Evolutionary conservation across 2,113 vertebrate genomes (phyloP).

Genomic region (Limnothrissa miodon): DNA sequence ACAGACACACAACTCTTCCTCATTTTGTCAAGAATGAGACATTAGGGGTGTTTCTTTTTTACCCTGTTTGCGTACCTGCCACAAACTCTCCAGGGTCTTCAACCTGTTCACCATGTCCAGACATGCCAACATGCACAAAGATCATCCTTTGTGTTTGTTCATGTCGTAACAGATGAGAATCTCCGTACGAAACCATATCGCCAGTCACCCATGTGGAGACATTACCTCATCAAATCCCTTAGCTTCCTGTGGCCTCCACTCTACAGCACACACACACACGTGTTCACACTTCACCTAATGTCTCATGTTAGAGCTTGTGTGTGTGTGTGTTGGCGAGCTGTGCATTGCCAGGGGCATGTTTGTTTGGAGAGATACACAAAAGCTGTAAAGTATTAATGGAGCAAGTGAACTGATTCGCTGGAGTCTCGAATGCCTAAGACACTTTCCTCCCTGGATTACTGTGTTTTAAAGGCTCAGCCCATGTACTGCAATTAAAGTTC

Average conservation of each 20-base stretch:
- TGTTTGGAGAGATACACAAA: too few species aligned
- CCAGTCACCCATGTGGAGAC: not conserved
- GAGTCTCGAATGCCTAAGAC: too few species aligned
- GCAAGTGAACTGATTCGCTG: too few species aligned
- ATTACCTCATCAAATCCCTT: not conserved
- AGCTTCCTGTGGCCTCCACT: not conserved
- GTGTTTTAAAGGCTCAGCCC: not conserved
- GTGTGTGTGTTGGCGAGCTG: not conserved
- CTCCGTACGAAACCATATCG: not conserved
- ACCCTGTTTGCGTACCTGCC: not conserved
- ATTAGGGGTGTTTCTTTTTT: not conserved
- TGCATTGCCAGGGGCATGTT: too few species aligned
- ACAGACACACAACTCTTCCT: too few species aligned
- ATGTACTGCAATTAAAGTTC: too few species aligned
- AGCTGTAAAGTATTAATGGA: too few species aligned
- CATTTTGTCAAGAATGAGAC: too few species aligned
- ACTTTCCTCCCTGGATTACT: too few species aligned
- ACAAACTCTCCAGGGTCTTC: not conserved
- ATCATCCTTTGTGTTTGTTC: not conserved
- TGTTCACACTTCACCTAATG: not conserved
- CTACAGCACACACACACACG: not conserved
- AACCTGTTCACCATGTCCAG: not conserved
- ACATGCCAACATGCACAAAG: not conserved
- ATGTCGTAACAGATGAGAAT: not conserved
- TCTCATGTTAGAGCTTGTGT: not conserved